phyloP scores from a whole-genome alignment of 2,797 vertebrate genomes.

The Australoheros facetus region DNA sequence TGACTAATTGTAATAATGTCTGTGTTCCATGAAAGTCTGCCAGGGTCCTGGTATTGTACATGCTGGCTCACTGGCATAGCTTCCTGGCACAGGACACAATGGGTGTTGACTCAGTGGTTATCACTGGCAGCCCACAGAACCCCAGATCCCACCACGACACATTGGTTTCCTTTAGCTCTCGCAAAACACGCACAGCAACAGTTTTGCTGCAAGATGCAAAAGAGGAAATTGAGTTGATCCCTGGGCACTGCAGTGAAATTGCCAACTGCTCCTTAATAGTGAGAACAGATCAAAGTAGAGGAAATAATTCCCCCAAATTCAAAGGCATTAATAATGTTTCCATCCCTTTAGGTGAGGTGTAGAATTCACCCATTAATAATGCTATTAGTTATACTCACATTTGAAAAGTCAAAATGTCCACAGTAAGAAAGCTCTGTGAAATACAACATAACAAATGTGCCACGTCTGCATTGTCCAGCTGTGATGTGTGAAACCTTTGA shows the following conservation, averaged over 20 bases:
- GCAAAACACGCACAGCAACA: conserved; percentile 1
- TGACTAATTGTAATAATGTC: conserved; percentile 34
- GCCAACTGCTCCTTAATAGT: conserved; percentile 1
- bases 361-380: conserved; percentile 1
- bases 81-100: conserved; percentile 2
- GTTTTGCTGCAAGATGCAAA: not conserved
- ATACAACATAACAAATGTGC: conserved; percentile 3
- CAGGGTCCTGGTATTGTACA: conserved; percentile 18
- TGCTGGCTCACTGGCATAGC: conserved; percentile 11
- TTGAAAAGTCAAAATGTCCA: not conserved
- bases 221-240: conserved; percentile 22
- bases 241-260: not conserved
- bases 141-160: conserved; percentile 18
- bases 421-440: not conserved
- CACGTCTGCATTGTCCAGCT: conserved; percentile 19
- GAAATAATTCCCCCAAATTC: conserved; percentile 4
- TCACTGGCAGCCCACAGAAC: conserved; percentile 21
- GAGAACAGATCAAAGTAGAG: conserved; percentile 20
- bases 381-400: not conserved
- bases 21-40: conserved; percentile 13
- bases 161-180: conserved; percentile 5
- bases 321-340: not conserved
- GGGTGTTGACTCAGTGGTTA: conserved; percentile 26
- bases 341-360: not conserved
- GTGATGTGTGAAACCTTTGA: conserved; percentile 31